Percentiles rank a stretch among this genome's conserved stretches.
phyloP scores from a whole-genome alignment of 1,140 invertebrate genomes.

The Yoshiicerus persimilis region DNA sequence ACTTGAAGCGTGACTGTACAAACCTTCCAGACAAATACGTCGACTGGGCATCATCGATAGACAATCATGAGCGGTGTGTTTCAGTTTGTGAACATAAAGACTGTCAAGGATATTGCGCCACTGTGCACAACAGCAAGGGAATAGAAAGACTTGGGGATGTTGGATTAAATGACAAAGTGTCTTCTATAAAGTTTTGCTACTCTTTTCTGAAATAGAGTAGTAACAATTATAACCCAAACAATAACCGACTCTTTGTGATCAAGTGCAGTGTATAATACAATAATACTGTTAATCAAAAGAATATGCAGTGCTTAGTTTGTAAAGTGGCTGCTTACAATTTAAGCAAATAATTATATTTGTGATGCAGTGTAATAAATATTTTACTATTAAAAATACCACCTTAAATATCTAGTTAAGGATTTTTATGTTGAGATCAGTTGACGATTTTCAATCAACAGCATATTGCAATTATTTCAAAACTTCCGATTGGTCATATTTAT shows the following conservation, averaged over 20 bases:
- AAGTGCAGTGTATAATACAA: neutral
- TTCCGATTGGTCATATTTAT: too few relatives aligned
- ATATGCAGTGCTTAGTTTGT: too few relatives aligned
- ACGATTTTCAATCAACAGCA: too few relatives aligned
- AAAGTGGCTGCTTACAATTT: too few relatives aligned
- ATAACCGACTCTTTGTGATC: too few relatives aligned
- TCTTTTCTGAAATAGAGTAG: neutral
- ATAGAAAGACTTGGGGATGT: neutral
- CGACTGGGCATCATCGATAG: conserved; percentile 40
- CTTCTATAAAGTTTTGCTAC: conserved; percentile 39
- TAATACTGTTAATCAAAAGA: too few relatives aligned
- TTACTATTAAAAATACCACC: too few relatives aligned
- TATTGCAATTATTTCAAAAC: too few relatives aligned
- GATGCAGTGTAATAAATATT: too few relatives aligned
- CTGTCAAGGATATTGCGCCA: conserved; percentile 29
- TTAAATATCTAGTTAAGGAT: too few relatives aligned
- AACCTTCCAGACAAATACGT: conserved; percentile 27
- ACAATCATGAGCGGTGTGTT: conserved; percentile 28
- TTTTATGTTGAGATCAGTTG: too few relatives aligned
- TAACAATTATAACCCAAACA: neutral
- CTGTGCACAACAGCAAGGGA: neutral
- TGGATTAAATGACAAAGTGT: conserved; percentile 32
- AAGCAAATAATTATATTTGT: too few relatives aligned
- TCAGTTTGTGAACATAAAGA: conserved; percentile 28
- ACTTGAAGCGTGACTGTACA: conserved; percentile 1